phyloP scores from a whole-genome alignment of 2,113 vertebrate species.

The Mugil cephalus region DNA sequence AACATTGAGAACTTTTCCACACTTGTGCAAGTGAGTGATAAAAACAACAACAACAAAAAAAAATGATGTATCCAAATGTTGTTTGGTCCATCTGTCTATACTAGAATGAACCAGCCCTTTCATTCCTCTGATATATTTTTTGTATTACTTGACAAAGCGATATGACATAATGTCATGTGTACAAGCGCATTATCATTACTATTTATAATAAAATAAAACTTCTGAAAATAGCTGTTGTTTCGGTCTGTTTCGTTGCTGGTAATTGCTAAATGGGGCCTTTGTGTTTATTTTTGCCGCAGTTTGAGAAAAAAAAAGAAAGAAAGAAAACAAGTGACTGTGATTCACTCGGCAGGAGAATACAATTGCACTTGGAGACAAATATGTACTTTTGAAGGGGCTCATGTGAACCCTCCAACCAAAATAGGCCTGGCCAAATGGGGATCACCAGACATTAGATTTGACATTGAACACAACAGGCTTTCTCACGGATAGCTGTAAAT shows the following conservation, averaged over 20 bases:
- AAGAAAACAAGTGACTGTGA: constrained; percentile 28
- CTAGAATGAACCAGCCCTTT: constrained; percentile 78
- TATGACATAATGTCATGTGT: constrained; percentile 91
- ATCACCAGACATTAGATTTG: constrained; percentile 67
- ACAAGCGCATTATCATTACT: constrained; percentile 95
- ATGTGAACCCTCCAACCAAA: constrained; percentile 73
- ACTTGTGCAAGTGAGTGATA: constrained; percentile 33
- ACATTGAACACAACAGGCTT: constrained; percentile 75
- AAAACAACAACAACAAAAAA: no score
- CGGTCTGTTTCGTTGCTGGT: constrained; percentile 4
- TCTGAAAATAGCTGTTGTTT: constrained; percentile 55
- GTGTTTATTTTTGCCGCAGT: constrained; percentile 52
- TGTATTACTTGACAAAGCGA: constrained; percentile 81
- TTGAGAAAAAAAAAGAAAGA: constrained; percentile 21
- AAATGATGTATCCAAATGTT: constrained; percentile 73
- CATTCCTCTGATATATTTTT: constrained; percentile 74
- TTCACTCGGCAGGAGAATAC: constrained; percentile 32
- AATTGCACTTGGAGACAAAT: constrained; percentile 62
- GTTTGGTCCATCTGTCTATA: constrained; percentile 81
- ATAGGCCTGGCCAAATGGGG: constrained; percentile 55
- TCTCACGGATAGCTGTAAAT: constrained; percentile 55
- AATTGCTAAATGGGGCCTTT: constrained; percentile 62
- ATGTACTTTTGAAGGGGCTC: constrained; percentile 68
- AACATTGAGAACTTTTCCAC: constrained; percentile 13
- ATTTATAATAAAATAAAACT: constrained; percentile 95